Base-by-base conservation (phyloP, 1,140 invertebrate genomes). In the Drosophila sp. region DNA sequence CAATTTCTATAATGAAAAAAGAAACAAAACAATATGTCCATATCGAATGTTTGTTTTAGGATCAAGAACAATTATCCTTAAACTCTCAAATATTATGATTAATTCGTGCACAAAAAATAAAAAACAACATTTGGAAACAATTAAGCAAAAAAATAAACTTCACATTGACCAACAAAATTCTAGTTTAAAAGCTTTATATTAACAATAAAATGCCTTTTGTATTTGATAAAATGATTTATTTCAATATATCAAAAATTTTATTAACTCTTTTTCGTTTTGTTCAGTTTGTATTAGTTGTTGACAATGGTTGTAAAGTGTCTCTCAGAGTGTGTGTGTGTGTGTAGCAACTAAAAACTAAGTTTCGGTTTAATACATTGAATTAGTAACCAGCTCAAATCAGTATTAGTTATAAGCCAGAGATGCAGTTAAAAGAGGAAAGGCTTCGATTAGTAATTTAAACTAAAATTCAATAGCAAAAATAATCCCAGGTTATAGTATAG, bases 291-390 rank as follows among this genome's bases (percentile, higher is more conserved):
- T 76, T 76, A 64, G 66, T 76, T 62, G 64, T 76, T 69, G 54
- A 76, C 73, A 76, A 76, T 76, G 60, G 7, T 50, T 25, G 44
- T 76, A 64, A 60, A 64, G 76, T 76, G 60, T 72, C 27, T 44
- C 17, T 41, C 5, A 10, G 38, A 60, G 32, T 55, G 47, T 54
- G 10, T 55, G 38, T 40, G 58, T 62, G 35, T 40, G 58, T 72
- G 47, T 70, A n/a, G 74, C 57, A 70, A 77, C 69, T 75, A 75
- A 62, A 40, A 79, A 69, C 38, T 73, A 66, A 23, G 33, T 32
- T 25, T 62, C 29, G 41, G 66, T 40, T 64, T 62, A 69, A 54
- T 76, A 76, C 65, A 60, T 75, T 75, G 64, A 75, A 56, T 75
- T 75, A 73, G 72, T 75, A 75, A 56, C 55, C 65, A 50, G 69